These are phyloP conservation scores for Nomada ferruginata DNA, from an alignment of 2,888 invertebrate species.

Conservation along the genomic window DNA sequence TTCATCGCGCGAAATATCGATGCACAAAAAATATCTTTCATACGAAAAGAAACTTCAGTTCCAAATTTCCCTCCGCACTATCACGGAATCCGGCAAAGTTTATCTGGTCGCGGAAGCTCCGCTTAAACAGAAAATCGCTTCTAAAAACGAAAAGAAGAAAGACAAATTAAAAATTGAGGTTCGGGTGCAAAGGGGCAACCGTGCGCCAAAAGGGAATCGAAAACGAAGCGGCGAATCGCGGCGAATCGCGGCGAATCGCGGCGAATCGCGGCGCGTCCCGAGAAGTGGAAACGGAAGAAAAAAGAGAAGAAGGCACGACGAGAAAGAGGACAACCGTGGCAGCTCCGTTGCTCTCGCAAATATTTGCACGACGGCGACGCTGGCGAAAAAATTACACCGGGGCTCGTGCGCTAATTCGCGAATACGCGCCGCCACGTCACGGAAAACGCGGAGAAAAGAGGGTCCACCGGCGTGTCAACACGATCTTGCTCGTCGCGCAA, in stretches of 20 bases:
- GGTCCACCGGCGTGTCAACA: conserved; percentile 44
- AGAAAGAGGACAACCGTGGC: conserved; percentile 22
- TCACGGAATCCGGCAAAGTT: no score
- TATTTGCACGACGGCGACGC: conserved; percentile 64
- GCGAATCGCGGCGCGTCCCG: neutral
- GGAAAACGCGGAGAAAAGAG: conserved; percentile 34
- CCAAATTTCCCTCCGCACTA: no score
- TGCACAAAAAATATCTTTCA: neutral
- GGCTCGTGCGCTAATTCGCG: conserved; percentile 63
- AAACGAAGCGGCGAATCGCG: conserved; percentile 18
- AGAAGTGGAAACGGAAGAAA: neutral
- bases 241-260: neutral
- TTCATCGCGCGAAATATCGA: neutral
- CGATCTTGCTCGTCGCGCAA: conserved; percentile 26
- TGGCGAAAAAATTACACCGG: conserved; percentile 55
- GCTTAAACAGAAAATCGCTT: neutral
- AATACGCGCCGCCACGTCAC: conserved; percentile 34
- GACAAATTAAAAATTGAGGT: neutral
- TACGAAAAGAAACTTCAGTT: neutral
- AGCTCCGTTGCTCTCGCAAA: conserved; percentile 57
- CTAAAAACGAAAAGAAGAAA: neutral
- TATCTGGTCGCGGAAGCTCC: no score
- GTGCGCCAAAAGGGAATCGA: conserved; percentile 22
- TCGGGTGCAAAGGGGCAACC: neutral
- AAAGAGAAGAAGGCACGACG: neutral